Evolutionary conservation across 2,888 invertebrate genomes (phyloP).

Genomic region (Drosophila multiciliata): DNA sequence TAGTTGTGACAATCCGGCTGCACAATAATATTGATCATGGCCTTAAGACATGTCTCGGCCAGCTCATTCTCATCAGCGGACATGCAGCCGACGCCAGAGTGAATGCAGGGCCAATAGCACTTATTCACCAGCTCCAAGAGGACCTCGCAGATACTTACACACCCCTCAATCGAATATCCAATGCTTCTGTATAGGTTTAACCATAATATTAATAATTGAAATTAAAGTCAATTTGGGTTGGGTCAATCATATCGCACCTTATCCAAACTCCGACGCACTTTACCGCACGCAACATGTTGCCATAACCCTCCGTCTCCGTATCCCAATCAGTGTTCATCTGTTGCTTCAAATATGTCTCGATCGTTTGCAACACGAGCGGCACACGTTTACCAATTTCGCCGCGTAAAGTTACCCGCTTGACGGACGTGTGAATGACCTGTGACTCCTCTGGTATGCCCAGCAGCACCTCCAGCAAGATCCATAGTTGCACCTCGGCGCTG

Average conservation of each 20-base stretch:
- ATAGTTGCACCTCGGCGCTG: slow-evolving; percentile 87
- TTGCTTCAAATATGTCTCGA: slow-evolving; percentile 80
- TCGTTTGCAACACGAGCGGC: slow-evolving; percentile 82
- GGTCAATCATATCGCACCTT: slow-evolving; percentile 80
- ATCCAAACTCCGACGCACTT: slow-evolving; percentile 88
- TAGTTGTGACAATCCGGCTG: slow-evolving; percentile 88
- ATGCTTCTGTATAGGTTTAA: slow-evolving; percentile 69
- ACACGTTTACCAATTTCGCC: slow-evolving; percentile 83
- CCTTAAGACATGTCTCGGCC: slow-evolving; percentile 88
- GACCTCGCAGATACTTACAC: slow-evolving; percentile 83
- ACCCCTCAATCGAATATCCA: slow-evolving; percentile 83
- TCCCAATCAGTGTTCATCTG: slow-evolving; percentile 82
- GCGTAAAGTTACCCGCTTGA: slow-evolving; percentile 82
- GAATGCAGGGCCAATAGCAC: slow-evolving; percentile 84
- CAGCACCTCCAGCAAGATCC: slow-evolving; percentile 92
- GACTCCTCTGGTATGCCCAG: slow-evolving; percentile 94
- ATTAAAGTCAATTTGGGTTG: neutral
- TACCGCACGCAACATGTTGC: slow-evolving; percentile 86
- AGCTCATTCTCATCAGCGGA: slow-evolving; percentile 87
- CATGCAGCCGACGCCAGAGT: slow-evolving; percentile 86
- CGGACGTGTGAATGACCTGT: slow-evolving; percentile 83
- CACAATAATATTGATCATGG: slow-evolving; percentile 86
- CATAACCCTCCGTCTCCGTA: slow-evolving; percentile 85
- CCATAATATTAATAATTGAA: neutral
- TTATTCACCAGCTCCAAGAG: slow-evolving; percentile 85